Conservation (phyloP, 2,888 invertebrate species). For the Drosophila neotestacea region DNA sequence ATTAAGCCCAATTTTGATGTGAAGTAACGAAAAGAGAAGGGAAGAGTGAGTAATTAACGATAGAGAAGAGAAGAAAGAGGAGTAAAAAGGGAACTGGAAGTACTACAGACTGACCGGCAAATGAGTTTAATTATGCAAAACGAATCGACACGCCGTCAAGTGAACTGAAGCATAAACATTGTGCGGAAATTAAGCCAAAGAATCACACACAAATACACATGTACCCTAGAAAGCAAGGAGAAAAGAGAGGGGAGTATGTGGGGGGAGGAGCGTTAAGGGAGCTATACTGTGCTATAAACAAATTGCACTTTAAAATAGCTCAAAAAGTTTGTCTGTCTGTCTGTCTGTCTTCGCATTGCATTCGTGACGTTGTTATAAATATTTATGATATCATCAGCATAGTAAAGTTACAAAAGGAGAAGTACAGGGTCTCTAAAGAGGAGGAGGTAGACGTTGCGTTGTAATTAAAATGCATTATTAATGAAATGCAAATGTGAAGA, state of each 20-base stretch:
- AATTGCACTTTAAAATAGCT: slow-evolving; percentile 62
- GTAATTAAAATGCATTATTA: slow-evolving; percentile 79
- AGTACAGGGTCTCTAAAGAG: not conserved
- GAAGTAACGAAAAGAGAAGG: slow-evolving; percentile 1
- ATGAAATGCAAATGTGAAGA: slow-evolving; percentile 76
- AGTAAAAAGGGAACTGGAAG: not conserved
- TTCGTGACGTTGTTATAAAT: slow-evolving; percentile 66
- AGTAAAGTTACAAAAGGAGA: slow-evolving; percentile 4
- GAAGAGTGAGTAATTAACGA: not conserved
- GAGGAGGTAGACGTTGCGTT: slow-evolving; percentile 7
- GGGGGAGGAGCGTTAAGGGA: too few relatives aligned
- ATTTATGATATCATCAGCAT: slow-evolving; percentile 71
- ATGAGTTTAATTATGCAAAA: slow-evolving; percentile 74
- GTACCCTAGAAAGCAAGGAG: not conserved
- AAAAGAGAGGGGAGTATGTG: not conserved
- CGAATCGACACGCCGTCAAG: slow-evolving; percentile 45
- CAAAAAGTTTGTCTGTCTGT: slow-evolving; percentile 32
- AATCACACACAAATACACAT: slow-evolving; percentile 26
- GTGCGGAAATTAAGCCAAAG: slow-evolving; percentile 69
- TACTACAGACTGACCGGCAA: slow-evolving; percentile 52
- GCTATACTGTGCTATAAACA: slow-evolving; percentile 50
- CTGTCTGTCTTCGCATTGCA: slow-evolving; percentile 45
- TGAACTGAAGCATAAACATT: slow-evolving; percentile 66
- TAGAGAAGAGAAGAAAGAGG: not conserved
- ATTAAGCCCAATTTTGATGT: slow-evolving; percentile 35